phyloP scores from a whole-genome alignment of 2,888 invertebrate species.

The Orthosia gracilis region DNA sequence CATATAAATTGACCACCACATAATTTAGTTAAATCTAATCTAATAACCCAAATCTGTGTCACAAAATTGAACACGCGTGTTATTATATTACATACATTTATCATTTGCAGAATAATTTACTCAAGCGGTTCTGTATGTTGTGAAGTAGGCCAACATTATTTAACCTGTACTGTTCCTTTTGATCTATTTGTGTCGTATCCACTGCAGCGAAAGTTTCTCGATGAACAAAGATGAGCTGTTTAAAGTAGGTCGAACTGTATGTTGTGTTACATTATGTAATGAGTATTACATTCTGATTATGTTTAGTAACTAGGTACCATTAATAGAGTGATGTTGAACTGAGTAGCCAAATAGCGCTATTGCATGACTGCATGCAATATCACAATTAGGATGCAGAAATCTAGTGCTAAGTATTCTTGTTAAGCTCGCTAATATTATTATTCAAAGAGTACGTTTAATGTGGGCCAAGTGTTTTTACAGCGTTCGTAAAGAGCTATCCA shows the following conservation, averaged over 20 bases:
- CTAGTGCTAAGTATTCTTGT: constrained; percentile 35
- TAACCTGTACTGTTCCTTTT: constrained; percentile 40
- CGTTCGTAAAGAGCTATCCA: constrained; percentile 54
- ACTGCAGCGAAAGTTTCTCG: constrained; percentile 60
- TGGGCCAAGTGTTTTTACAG: constrained; percentile 51
- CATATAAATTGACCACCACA: constrained; percentile 2
- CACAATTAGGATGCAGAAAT: constrained; percentile 37
- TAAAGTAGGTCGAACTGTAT: constrained; percentile 63
- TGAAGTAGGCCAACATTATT: constrained; percentile 48
- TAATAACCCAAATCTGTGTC: constrained; percentile 42
- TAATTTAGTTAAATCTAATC: constrained; percentile 48
- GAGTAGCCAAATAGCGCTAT: constrained; percentile 40
- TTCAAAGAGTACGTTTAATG: constrained; percentile 36
- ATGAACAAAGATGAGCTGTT: constrained; percentile 64
- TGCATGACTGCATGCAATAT: constrained; percentile 52
- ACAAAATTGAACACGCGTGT: constrained; percentile 43
- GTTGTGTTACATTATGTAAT: constrained; percentile 57
- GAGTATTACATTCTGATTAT: constrained; percentile 43
- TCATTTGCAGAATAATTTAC: constrained; percentile 46
- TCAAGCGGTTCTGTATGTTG: constrained; percentile 19
- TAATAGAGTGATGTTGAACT: constrained; percentile 21
- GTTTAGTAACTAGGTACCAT: constrained; percentile 42
- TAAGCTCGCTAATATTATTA: constrained; percentile 44
- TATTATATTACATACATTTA: constrained; percentile 38
- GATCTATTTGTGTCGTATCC: constrained; percentile 51